Conservation (phyloP, 2,888 invertebrate species). For the Microctonus brassicae region DNA sequence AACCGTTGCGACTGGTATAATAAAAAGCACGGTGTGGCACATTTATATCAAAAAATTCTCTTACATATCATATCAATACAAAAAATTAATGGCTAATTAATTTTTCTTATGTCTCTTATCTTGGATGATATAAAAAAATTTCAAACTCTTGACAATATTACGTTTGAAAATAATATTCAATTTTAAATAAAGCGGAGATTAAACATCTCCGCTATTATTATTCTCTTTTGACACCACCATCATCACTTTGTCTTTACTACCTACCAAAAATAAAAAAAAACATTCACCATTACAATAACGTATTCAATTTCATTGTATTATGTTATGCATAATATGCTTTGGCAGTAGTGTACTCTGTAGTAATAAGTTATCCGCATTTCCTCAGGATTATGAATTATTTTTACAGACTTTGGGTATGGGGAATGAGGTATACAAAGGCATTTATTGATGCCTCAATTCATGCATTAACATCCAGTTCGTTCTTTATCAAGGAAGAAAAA, state of each 20-base stretch:
- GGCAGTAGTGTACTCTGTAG: conserved; percentile 45
- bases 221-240: too few relatives aligned
- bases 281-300: neutral
- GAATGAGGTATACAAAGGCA: conserved; percentile 24
- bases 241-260: neutral
- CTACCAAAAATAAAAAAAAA: neutral
- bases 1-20: conserved; percentile 1
- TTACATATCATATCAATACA: neutral
- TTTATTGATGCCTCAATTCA: neutral
- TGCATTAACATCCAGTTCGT: neutral
- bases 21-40: neutral
- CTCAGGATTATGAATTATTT: conserved; percentile 27
- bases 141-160: neutral
- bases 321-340: conserved; percentile 43
- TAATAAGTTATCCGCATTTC: conserved; percentile 15
- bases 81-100: neutral
- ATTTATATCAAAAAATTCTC: conserved; percentile 7
- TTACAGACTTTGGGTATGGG: neutral
- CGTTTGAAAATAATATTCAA: neutral
- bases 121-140: neutral
- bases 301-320: conserved; percentile 17
- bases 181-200: too few relatives aligned
- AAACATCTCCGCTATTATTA: too few relatives aligned
- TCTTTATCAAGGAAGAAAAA: neutral
- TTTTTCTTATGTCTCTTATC: neutral